Evolutionary conservation across 2,797 vertebrate species (phyloP), one percentile per base, ranked within the genome.

Genomic region (Echiichthys vipera): DNA sequence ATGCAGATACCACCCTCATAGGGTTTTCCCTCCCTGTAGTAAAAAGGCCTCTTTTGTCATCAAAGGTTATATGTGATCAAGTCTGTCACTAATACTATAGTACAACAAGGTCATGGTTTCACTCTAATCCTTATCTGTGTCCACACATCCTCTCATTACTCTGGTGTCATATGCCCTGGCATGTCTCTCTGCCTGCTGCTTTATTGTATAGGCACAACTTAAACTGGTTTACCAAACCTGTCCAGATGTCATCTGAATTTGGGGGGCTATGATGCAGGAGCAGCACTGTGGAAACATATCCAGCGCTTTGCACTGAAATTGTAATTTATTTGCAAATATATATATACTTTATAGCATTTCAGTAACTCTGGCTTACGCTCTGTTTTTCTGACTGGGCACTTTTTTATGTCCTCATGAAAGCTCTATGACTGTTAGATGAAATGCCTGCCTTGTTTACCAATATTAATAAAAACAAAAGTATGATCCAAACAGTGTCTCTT

Each of bases 21-120:
- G 80, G 89, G 80, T 61, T 91, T 90, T 51, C 77, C 90, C 89
- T 74, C 37, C n/a, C 30, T 37, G 51, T 34, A 51, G 66, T 68
- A 54, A 89, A 73, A 84, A 40, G 29, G 65, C 37, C 62, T 83
- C 74, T 80, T 86, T 85, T 86, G 80, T 86, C 45, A 78, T 80
- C 73, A 85, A 81, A 86, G 75, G 45, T 86, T 80, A 17, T 54
- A 54, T 76, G 69, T 71, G 76, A 86, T 78, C 71, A 49, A 70
- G 68, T 74, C 71, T 80, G 75, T 90, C 76, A 84, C 84, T 78
- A 63, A 82, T 70, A 75, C 43, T 53, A 64, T 37, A 32, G n/a
- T n/a, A n/a, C n/a, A n/a, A 65, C 70, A 76, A 80, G 87, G 83
- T 89, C 85, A 77, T 37, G 62, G 57, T 80, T 77, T 55, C 30